A percentile compares a stretch with the other conserved stretches of the same genome.
phyloP scores from a whole-genome alignment of 2,888 invertebrate genomes.

The Horisme vitalbata region DNA sequence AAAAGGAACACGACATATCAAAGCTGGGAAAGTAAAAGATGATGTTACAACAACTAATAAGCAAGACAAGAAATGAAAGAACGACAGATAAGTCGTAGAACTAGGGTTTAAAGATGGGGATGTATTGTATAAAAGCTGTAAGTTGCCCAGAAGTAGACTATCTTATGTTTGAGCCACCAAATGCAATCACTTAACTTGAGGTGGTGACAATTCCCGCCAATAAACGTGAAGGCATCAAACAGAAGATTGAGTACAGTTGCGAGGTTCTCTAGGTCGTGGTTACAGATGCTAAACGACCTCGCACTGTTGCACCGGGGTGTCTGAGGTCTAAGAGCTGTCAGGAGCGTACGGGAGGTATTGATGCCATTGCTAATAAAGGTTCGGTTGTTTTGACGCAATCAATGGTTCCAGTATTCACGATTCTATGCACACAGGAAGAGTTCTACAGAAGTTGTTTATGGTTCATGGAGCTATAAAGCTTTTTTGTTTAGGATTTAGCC shows the following conservation, averaged over 20 bases:
- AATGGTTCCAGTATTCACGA: constrained; percentile 63
- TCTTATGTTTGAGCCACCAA: constrained; percentile 81
- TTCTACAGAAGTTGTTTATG: neutral
- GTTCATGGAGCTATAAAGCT: neutral
- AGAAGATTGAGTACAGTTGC: constrained; percentile 74
- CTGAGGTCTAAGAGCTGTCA: constrained; percentile 76
- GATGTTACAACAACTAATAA: neutral
- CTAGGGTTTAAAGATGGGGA: neutral
- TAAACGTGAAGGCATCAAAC: constrained; percentile 69
- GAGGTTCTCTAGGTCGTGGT: constrained; percentile 52
- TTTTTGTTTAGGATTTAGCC: too few species aligned
- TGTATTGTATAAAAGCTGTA: constrained; percentile 53
- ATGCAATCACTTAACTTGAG: constrained; percentile 35
- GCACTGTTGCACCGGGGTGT: constrained; percentile 79
- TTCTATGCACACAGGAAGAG: constrained; percentile 19
- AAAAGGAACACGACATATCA: too few species aligned
- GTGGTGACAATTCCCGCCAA: constrained; percentile 73
- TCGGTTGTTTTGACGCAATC: constrained; percentile 33
- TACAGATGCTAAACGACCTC: constrained; percentile 55
- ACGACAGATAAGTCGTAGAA: neutral
- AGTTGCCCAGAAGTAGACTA: constrained; percentile 76
- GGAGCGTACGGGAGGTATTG: constrained; percentile 75
- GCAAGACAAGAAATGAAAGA: neutral
- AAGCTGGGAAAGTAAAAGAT: neutral
- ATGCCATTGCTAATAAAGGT: constrained; percentile 32